Evolutionary conservation across 2,888 invertebrate genomes (phyloP).

Genomic region (Neoitamus cyanurus): DNA sequence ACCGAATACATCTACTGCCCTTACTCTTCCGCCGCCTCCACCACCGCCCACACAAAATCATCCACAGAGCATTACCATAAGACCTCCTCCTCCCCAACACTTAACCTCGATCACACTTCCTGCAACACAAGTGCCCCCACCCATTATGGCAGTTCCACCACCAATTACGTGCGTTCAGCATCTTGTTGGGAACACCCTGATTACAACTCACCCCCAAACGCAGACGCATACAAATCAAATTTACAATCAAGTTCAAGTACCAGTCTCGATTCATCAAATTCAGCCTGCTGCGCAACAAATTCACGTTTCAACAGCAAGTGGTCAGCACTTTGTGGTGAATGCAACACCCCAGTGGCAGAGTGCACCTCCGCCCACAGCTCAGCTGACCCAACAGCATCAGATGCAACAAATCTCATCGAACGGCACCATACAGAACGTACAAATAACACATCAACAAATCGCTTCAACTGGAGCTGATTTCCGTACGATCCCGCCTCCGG

Average conservation of each 20-base stretch:
- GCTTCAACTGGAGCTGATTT: constrained; percentile 30
- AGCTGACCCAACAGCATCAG: constrained; percentile 45
- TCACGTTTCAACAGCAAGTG: constrained; percentile 52
- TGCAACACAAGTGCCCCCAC: constrained; percentile 53
- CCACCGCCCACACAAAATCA: constrained; percentile 47
- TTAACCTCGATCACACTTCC: constrained; percentile 46
- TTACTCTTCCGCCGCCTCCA: constrained; percentile 21
- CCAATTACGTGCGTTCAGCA: constrained; percentile 54
- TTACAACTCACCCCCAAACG: constrained; percentile 52
- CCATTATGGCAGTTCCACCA: constrained; percentile 53
- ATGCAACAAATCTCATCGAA: constrained; percentile 51
- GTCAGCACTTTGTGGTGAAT: constrained; percentile 54
- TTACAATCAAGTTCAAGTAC: constrained; percentile 53
- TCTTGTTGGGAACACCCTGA: constrained; percentile 53
- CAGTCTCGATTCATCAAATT: constrained; percentile 54
- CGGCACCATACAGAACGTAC: constrained; percentile 51
- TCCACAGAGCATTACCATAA: background rate
- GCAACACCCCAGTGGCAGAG: constrained; percentile 50
- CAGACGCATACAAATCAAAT: constrained; percentile 52
- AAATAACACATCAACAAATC: constrained; percentile 48
- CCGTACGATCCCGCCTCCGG: constrained; percentile 29
- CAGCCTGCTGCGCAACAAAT: constrained; percentile 50
- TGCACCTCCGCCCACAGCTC: constrained; percentile 21
- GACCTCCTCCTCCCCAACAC: constrained; percentile 5
- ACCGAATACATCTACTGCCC: constrained; percentile 6